These are phyloP conservation scores for Vipera latastei DNA, from an alignment of 2,797 vertebrate species.

Conservation along the genomic window DNA sequence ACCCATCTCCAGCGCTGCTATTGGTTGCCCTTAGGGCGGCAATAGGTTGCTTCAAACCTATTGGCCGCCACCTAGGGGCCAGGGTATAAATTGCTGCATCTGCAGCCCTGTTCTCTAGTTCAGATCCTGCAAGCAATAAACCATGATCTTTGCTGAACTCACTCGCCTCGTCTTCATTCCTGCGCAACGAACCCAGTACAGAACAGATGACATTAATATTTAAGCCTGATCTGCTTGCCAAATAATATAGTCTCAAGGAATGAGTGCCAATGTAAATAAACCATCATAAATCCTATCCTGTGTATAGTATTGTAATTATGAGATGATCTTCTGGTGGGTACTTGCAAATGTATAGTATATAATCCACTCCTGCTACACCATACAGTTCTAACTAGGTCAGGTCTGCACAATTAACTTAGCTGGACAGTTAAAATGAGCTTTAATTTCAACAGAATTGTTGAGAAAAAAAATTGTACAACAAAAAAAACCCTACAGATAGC, in stretches of 20 bases:
- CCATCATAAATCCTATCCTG: not conserved
- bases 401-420: constrained; percentile 22
- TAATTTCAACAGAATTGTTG: constrained; percentile 46
- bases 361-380: not conserved
- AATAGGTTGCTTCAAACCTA: too few relatives aligned
- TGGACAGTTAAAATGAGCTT: constrained; percentile 27
- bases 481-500: constrained; percentile 20
- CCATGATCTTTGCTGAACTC: too few relatives aligned
- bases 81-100: too few relatives aligned
- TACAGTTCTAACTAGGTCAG: constrained; percentile 19
- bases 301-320: not conserved
- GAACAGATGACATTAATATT: not conserved
- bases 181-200: too few relatives aligned
- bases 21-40: too few relatives aligned
- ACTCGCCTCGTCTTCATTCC: too few relatives aligned
- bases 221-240: not conserved
- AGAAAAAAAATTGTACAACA: constrained; percentile 40
- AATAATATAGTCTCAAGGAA: not conserved
- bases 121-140: too few relatives aligned
- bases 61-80: too few relatives aligned
- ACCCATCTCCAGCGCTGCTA: too few relatives aligned
- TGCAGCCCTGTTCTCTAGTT: too few relatives aligned
- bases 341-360: not conserved
- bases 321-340: not conserved
- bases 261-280: not conserved